These are phyloP conservation scores for Pedionomus torquatus DNA, from an alignment of 2,113 vertebrate species.

Conservation along the genomic window DNA sequence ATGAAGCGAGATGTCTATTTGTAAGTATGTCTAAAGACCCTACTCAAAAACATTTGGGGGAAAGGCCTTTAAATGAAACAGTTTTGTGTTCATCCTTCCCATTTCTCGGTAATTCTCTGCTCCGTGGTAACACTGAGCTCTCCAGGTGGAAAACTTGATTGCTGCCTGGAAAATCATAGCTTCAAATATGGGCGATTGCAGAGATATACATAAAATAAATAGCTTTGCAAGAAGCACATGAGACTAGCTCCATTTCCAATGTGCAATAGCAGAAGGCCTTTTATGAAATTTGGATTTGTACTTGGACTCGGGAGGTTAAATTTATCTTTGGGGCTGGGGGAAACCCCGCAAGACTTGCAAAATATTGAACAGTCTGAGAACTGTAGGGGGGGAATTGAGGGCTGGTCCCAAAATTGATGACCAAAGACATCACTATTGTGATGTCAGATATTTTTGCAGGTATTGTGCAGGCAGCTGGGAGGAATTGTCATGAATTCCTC, in stretches of 20 bases:
- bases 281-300: background rate
- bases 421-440: rapidly evolving
- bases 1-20: background rate
- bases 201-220: background rate
- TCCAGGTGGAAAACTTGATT: background rate
- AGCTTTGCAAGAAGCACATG: background rate
- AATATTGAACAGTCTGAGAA: background rate
- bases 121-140: background rate
- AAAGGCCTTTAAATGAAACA: background rate
- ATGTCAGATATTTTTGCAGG: background rate
- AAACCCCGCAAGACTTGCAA: background rate
- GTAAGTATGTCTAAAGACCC: background rate
- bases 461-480: background rate
- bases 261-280: background rate
- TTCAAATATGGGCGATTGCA: background rate
- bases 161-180: background rate
- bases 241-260: rapidly evolving
- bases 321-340: background rate
- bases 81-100: background rate
- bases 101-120: background rate
- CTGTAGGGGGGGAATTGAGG: rapidly evolving
- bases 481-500: background rate
- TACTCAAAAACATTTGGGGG: background rate
- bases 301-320: background rate
- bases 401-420: background rate